Evolutionary conservation across 2,888 invertebrate genomes (phyloP).

Genomic region (Drosophila falleni): DNA sequence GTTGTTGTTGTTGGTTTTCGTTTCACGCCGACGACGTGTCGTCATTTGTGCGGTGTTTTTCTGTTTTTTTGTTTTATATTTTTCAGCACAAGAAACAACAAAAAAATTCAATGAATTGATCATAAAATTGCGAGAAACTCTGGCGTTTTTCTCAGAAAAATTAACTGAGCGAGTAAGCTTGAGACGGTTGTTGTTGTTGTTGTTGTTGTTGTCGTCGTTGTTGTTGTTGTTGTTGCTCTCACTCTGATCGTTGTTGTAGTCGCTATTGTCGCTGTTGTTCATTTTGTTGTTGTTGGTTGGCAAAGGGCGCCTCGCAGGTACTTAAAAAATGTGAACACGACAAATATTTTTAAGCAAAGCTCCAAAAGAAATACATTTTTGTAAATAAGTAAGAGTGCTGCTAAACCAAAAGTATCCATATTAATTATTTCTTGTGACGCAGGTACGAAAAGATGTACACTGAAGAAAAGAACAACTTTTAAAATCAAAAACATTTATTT

Average conservation of each 20-base stretch:
- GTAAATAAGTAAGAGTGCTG: not conserved
- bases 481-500: no score
- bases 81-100: conserved; percentile 41
- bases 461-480: no score
- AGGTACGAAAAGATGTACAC: not conserved
- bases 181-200: conserved; percentile 11
- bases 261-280: conserved; percentile 28
- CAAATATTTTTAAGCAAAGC: conserved; percentile 23
- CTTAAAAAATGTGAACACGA: conserved; percentile 49
- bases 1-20: conserved; percentile 9
- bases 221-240: conserved; percentile 19
- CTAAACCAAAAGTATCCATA: not conserved
- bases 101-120: conserved; percentile 83
- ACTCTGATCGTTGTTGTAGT: conserved; percentile 7
- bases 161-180: conserved; percentile 63
- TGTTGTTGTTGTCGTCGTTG: conserved; percentile 24
- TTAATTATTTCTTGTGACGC: not conserved
- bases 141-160: conserved; percentile 82
- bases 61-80: conserved; percentile 17
- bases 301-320: conserved; percentile 58
- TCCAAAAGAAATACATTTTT: not conserved
- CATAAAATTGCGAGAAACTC: conserved; percentile 84
- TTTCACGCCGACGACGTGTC: not conserved
- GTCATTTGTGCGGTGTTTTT: not conserved
- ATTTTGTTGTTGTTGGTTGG: conserved; percentile 29